Base-by-base conservation (phyloP, 2,888 invertebrate genomes). In the Strigamia transsilvanica region DNA sequence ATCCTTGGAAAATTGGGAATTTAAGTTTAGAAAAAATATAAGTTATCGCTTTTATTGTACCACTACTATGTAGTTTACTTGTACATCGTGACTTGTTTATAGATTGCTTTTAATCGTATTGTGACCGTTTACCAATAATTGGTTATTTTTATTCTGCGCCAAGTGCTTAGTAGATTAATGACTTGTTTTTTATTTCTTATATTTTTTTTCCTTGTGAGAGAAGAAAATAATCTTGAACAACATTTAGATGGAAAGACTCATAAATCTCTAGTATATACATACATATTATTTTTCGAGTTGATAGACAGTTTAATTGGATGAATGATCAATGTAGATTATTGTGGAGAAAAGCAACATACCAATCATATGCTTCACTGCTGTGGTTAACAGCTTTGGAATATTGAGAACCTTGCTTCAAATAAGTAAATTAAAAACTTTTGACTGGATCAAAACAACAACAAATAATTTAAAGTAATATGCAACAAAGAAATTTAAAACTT, bases 291-390 rank as follows among this genome's bases (percentile, higher is more conserved):
- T 18, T 56, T 56, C 7, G 51, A 51, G n/a, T 18, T 56, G 56
- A 56, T 56, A 18, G n/a, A 9, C 56, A 56, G 6, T 56, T 15
- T 56, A 56, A 56, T 56, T 56, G 56, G 56, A 56, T 18, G 56
- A 56, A 21, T 56, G n/a, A 56, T 56, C 56, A 18, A 18, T 56
- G n/a, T 18, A 21, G 56, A 18, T n/a, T 56, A 18, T 56, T n/a
- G 21, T 56, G 15, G 18, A 21, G 56, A 56, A 18, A 56, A 56
- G 18, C 56, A 56, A 56, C 56, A 56, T 15, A 56, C 56, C 56
- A 56, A 56, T 56, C 56, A 56, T 51, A 51, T 56, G 56, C 56
- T 56, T 56, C 18, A 21, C 56, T 56, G 56, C 56, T 56, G 15
- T 56, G 15, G 56, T 56, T 56, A 21, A 18, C 15, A 56, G n/a